Base-by-base conservation (phyloP, 2,113 vertebrate species). In the Dermatemys mawii region DNA sequence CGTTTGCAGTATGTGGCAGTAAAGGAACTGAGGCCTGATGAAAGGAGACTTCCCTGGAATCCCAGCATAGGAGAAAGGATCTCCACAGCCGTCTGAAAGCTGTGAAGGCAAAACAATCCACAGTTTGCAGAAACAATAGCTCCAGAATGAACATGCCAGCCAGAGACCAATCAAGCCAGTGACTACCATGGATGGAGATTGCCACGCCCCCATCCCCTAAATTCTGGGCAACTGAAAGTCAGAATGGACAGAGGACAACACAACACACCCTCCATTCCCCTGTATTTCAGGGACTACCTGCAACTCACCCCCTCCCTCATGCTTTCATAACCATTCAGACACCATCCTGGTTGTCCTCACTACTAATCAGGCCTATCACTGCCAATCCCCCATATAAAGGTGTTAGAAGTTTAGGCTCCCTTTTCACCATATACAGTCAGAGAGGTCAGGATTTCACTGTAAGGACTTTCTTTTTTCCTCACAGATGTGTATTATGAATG, bases 121-220 rank as follows among this genome's bases (percentile, higher is more conserved):
- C 94, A 90, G 84, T 55, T 91, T 93, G 91, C 91, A 53, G 14
- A 96, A 94, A 70, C 84, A 96, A n/a, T 14, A 35, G 50, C 83
- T 94, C 88, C 63, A 86, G 96, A 97, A 97, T 92, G 96, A 95
- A 92, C 93, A 96, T 92, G 91, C 91, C 90, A 96, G 95, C 90
- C 92, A 96, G 83, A 88, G 96, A n/a, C 35, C 35, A 38, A 70
- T 57, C 55, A 70, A 92, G 82, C 92, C 96, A 96, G 93, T 88
- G 83, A 48, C 92, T 27, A 90, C 93, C 70, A 88, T 76, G 81
- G 91, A 96, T 95, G 88, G 91, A 97, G 90, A 95, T 94, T 96
- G 95, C 97, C 93, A 95, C 3, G 2, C 88, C 51, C 91, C 95
- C 38, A 19, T 73, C 38, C 11, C 38, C 38, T 9, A 73, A 73